Percentiles rank a stretch among this genome's conserved stretches.
Evolutionary conservation across 2,888 invertebrate species (phyloP).

Genomic region (Blastobasis adustella): DNA sequence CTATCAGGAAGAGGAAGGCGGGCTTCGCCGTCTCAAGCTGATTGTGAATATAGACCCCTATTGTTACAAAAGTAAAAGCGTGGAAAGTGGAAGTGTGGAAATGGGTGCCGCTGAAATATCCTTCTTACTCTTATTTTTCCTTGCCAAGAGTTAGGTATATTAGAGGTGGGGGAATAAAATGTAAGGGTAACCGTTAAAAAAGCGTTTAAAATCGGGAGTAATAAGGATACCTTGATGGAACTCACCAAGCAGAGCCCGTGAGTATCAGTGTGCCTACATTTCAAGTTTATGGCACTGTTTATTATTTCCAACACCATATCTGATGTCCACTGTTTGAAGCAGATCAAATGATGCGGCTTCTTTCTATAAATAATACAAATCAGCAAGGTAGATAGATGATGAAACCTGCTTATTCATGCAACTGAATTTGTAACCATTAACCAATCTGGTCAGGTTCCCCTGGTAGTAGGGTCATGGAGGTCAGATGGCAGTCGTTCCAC

Average conservation of each 20-base stretch:
- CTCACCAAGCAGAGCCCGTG: slow-evolving; percentile 41
- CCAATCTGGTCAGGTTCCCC: too few species aligned
- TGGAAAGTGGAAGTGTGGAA: slow-evolving; percentile 17
- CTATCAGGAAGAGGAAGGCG: too few species aligned
- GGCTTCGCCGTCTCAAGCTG: too few species aligned
- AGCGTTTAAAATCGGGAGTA: not conserved
- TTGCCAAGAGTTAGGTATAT: not conserved
- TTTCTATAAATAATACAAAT: not conserved
- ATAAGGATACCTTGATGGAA: not conserved
- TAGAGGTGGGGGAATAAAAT: not conserved
- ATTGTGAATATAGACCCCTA: too few species aligned
- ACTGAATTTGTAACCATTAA: too few species aligned
- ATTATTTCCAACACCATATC: slow-evolving; percentile 42
- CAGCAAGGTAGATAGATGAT: too few species aligned
- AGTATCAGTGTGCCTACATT: slow-evolving; percentile 30
- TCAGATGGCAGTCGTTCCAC: too few species aligned
- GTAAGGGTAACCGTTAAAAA: not conserved
- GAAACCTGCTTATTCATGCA: too few species aligned
- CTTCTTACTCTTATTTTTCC: not conserved
- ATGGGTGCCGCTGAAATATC: slow-evolving; percentile 14
- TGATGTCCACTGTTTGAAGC: slow-evolving; percentile 55
- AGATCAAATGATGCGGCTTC: slow-evolving; percentile 39
- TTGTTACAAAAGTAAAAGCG: slow-evolving; percentile 9
- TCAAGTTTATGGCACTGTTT: slow-evolving; percentile 45
- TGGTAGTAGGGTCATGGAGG: too few species aligned